Base-by-base conservation (phyloP, 2,113 vertebrate species). In the Bettongia penicillata region DNA sequence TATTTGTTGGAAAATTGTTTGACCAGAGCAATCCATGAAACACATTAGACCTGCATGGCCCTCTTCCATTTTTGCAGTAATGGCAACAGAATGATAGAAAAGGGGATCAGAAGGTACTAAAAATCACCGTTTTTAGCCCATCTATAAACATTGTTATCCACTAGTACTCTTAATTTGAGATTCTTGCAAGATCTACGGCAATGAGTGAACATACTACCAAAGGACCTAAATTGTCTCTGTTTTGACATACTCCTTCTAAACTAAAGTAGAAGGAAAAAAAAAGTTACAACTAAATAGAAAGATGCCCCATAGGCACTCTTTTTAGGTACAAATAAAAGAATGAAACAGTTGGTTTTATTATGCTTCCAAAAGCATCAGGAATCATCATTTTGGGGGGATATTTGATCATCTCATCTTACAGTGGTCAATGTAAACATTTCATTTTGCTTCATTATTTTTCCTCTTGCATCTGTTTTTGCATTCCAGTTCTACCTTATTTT, bases 1-100 rank as follows among this genome's bases (percentile, higher is more conserved):
- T 84, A 84, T 84, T 84, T 84, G n/a, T 84, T 84, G 68, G 68
- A 84, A n/a, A 84, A 84, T 84, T 84, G 43, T 77, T 77, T 84
- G 68, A 84, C 7, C n/a, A 43, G 19, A 84, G 68, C 19, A 84
- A 43, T 43, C n/a, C 68, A 43, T 84, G 68, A 84, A 84, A 84
- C 37, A 43, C 16, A 84, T 19, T 5, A 23, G 19, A 8, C 68
- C n/a, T 84, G 19, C 68, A 84, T 84, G n/a, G 6, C 5, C n/a
- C 68, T 43, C n/a, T 84, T 43, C 68, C 0, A 23, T 43, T 22
- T 84, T 84, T 43, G n/a, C n/a, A 84, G n/a, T 84, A 84, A 84
- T 43, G 68, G 68, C 16, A 77, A 77, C 61, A 77, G 68, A 84
- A n/a, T 8, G 68, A 3, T 84, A 84, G n/a, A 84, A 84, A 84